Evolutionary conservation across 2,888 invertebrate species (phyloP), one percentile per base, ranked within the genome.

Genomic region (Sericinus montela): DNA sequence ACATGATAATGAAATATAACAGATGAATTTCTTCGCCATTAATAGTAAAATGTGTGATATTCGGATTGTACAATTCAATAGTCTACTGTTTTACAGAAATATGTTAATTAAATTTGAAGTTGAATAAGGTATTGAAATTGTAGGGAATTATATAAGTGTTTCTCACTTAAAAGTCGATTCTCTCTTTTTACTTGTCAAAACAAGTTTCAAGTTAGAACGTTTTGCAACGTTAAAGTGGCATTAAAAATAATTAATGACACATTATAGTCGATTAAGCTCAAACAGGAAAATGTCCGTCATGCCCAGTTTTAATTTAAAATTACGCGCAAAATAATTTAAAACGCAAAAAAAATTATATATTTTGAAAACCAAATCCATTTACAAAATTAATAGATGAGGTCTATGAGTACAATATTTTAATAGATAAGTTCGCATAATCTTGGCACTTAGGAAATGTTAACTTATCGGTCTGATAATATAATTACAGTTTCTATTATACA

Each of bases 401-500:
- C 8, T 25, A 25, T 25, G 8, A 25, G 1, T 5, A 23, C 6
- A 23, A 25, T 39, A 41, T 41, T 41, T 10, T 41, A 41, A 41
- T 41, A 41, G 7, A 43, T 34, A 35, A 34, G 14, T 35, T 7
- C 14, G 29, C 34, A 43, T 34, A 13, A 35, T 28, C 6, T 1
- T 9, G 28, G 28, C 10, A 29, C 41, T 47, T 25, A 30, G 5
- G 28, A 19, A 41, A 35, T 6, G 1, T 14, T 35, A 15, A 19
- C 30, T 30, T 30, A 41, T 48, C 13, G 14, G 1, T 35, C 19
- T 7, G 13, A 41, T 14, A 7, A 36, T 30, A 19, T 23, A 10
- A 46, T 25, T n/a, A 14, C 16, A 15, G 16, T 39, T 25, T 34
- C 4, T 42, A 19, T 28, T 11, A 36, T 19, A 42, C 40, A 47